phyloP scores from a whole-genome alignment of 2,113 vertebrate genomes.

The Oncorhynchus kisutch region DNA sequence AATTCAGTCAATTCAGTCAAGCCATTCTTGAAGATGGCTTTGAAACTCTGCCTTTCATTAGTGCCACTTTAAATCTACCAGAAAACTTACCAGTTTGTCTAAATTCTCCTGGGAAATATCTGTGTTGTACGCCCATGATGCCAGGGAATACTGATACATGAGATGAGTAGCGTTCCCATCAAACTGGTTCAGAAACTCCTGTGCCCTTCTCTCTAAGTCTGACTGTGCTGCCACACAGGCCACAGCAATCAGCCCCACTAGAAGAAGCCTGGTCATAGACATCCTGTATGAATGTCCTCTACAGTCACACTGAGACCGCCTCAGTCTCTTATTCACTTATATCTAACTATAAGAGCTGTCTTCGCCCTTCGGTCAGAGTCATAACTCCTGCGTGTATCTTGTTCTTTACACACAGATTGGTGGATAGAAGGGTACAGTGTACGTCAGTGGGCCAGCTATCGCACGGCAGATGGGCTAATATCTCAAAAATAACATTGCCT shows the following conservation, averaged over 20 bases:
- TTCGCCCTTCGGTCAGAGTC: no score
- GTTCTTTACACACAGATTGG: no score
- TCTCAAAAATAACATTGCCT: background rate
- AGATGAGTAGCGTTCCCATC: slow-evolving; percentile 65
- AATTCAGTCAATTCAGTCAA: no score
- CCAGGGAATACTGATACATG: slow-evolving; percentile 79
- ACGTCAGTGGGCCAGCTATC: no score
- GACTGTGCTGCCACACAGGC: slow-evolving; percentile 58
- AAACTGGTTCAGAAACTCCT: slow-evolving; percentile 77
- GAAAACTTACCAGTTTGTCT: slow-evolving; percentile 82
- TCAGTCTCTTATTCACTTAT: no score
- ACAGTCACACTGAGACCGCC: no score
- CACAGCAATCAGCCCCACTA: slow-evolving; percentile 66
- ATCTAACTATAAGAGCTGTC: no score
- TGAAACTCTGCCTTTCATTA: background rate
- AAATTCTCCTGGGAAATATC: slow-evolving; percentile 86
- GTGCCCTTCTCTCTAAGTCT: slow-evolving; percentile 62
- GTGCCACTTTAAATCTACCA: background rate
- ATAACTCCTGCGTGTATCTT: no score
- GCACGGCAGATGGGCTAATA: no score
- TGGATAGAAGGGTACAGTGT: no score
- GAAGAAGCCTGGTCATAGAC: slow-evolving; percentile 59
- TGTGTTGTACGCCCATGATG: slow-evolving; percentile 93
- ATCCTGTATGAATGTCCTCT: slow-evolving; percentile 33
- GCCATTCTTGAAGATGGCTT: no score